Evolutionary conservation across 2,113 vertebrate genomes (phyloP).

Genomic region (Regulus satrapa): DNA sequence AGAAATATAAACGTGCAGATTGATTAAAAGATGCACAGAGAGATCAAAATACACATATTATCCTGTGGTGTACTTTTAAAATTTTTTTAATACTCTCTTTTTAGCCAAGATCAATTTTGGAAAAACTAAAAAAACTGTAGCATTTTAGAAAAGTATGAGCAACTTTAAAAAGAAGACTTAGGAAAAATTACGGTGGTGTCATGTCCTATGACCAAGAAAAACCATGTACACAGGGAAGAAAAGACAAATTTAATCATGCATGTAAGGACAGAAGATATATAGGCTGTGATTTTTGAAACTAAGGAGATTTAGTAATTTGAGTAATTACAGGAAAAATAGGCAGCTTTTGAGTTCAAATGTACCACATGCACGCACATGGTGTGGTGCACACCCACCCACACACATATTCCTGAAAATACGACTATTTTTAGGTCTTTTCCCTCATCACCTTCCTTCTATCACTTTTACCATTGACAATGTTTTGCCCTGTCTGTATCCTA

Average conservation of each 20-base stretch:
- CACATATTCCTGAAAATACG: neutral
- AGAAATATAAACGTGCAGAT: neutral
- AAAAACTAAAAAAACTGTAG: neutral
- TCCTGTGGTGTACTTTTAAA: neutral
- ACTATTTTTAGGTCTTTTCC: neutral
- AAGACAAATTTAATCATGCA: neutral
- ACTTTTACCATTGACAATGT: neutral
- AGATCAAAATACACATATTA: slow-evolving; percentile 17
- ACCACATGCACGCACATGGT: neutral
- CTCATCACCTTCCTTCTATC: neutral
- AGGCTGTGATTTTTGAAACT: neutral
- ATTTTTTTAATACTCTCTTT: neutral
- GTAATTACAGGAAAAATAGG: neutral
- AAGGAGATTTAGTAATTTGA: neutral
- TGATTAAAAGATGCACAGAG: neutral
- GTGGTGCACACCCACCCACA: neutral
- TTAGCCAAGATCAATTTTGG: neutral
- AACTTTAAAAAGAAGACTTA: neutral
- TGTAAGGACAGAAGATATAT: neutral
- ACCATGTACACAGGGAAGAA: neutral
- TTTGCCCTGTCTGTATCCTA: neutral
- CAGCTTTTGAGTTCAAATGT: neutral
- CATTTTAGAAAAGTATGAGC: neutral
- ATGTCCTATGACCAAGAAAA: neutral
- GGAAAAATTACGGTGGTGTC: neutral